Base-by-base conservation (phyloP, 2,113 vertebrate genomes). In the Manacus vitellinus region DNA sequence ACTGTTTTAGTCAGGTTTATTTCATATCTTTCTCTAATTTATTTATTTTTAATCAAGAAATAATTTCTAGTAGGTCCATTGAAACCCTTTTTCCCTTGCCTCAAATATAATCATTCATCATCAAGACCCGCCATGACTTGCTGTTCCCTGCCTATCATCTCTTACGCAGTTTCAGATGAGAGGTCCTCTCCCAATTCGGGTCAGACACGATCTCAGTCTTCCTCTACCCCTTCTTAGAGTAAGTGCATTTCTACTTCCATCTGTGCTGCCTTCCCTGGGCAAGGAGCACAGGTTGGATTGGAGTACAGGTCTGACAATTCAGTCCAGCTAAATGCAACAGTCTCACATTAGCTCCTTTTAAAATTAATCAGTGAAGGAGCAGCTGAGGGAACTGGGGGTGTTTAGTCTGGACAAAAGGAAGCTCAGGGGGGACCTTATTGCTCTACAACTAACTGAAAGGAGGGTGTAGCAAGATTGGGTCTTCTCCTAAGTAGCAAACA, bases 401-500 rank as follows among this genome's bases (percentile, higher is more conserved):
- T 16, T 67, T 9, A 55, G 7, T 1, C 18, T 56, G 41, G 23
- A 55, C 35, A 55, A 55, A 5, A 84, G 54, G 39, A 51, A 17
- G 43, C 41, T 46, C 43, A 8, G 43, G 28, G 22, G 23, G 47
- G 46, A 54, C 46, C 21, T 78, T 20, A 16, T 27, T 0, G 0
- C 15, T 17, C 58, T 47, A 21, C 39, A 59, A 2, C 51, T 46
- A 6, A 43, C 30, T 66, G 39, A 66, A 28, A 59, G 44, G 37
- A 58, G 24, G 33, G 3, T 44, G 24, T 52, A 35, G 21, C 0
- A 0, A 47, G n/a, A 12, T 21, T 6, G 13, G 28, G 6, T 75
- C 16, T 66, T 74, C 11, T 77, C 25, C 4, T 6, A 41, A 14
- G 24, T 54, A 59, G 35, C 21, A 35, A 58, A 46, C 3, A 4